Conservation (phyloP, 2,888 invertebrate species). For the Ichneumon xanthorius region DNA sequence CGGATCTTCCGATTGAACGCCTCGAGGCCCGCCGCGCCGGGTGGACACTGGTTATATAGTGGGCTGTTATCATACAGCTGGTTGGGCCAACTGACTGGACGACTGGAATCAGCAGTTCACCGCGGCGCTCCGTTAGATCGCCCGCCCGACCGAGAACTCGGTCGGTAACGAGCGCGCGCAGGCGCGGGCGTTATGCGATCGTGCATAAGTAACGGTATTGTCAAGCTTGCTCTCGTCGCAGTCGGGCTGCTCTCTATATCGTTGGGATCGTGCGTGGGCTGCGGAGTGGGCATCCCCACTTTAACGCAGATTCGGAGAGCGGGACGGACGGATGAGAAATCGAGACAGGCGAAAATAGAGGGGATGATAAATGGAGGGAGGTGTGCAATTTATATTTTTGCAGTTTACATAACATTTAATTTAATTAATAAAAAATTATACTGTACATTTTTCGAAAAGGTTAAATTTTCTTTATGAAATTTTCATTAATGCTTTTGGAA, state of each 20-base stretch:
- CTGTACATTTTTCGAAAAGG: too few relatives aligned
- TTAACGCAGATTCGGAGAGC: constrained; percentile 8
- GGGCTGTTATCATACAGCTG: constrained; percentile 49
- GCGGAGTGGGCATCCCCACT: not conserved
- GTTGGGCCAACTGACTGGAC: constrained; percentile 52
- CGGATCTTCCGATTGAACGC: constrained; percentile 62
- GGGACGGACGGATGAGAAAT: constrained; percentile 2
- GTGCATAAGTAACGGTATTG: constrained; percentile 70
- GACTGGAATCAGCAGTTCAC: constrained; percentile 35
- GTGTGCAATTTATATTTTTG: not conserved
- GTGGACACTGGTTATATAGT: not conserved
- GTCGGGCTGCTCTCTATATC: not conserved
- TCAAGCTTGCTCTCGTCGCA: constrained; percentile 62
- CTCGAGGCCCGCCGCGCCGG: constrained; percentile 19
- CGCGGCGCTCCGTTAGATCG: constrained; percentile 54
- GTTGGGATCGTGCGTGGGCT: not conserved
- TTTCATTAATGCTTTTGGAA: too few relatives aligned
- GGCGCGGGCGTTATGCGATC: constrained; percentile 58
- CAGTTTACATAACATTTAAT: not conserved
- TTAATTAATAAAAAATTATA: too few relatives aligned
- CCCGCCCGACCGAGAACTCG: constrained; percentile 31
- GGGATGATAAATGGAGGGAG: not conserved
- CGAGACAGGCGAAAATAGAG: not conserved
- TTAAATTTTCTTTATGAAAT: too few relatives aligned
- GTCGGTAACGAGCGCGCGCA: not conserved